Base-by-base conservation (phyloP, 2,797 vertebrate species). In the Megalops cyprinoides region DNA sequence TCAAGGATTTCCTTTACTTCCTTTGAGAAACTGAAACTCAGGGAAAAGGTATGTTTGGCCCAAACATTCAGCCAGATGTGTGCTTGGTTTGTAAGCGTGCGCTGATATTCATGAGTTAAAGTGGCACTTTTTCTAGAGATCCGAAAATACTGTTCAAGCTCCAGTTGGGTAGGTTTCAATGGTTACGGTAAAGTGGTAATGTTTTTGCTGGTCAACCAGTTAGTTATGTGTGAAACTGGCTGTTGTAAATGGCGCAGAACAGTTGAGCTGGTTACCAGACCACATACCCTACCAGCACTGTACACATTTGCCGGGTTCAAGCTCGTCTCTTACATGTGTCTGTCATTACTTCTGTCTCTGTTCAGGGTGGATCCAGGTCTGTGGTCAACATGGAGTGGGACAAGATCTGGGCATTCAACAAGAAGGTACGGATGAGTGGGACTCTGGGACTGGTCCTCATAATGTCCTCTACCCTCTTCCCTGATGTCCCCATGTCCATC, bases 381-480 rank as follows among this genome's bases (percentile, higher is more conserved):
- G 97, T 99, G 0, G 98, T 99, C 82, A 99, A 99, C 91, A 99
- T 99, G 98, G 98, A 99, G 85, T 99, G 98, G 98, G 98, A 99
- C 94, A 99, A 99, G 94, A 98, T 99, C 90, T 99, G 98, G 98
- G 92, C 98, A 0, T 99, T 99, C 88, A 99, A 99, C 88, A 99
- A 99, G 91, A 99, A 99, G 97, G 98, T 99, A 95, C 42, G 39
- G 31, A 20, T 55, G 74, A 37, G 2, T 23, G 3, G 15, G 51
- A n/a, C 28, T 48, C n/a, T 48, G 48, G 0, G 1, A 28, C 34
- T 23, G 28, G 9, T 53, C 28, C 20, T 4, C 48, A 71, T 20
- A 39, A 25, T 20, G 10, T 7, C 51, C 34, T 18, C n/a, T 25
- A 8, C 10, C 28, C 51, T 55, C 23, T 67, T 31, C 25, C 55